Base-by-base conservation (phyloP, 2,113 vertebrate genomes). In the Octodon degus region DNA sequence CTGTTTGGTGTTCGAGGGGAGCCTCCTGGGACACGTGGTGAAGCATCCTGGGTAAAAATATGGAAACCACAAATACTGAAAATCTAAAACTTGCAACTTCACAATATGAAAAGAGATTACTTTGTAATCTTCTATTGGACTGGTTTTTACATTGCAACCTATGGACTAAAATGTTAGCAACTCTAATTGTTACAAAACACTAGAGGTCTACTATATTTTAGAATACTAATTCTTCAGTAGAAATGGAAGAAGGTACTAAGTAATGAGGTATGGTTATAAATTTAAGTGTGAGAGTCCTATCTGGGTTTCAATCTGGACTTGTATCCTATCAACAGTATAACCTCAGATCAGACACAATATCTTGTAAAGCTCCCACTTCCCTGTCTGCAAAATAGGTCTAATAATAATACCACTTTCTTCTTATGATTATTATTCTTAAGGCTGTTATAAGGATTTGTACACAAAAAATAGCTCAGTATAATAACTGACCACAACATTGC, bases 1-100 rank as follows among this genome's bases (percentile, higher is more conserved):
- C 99, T 99, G 92, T 99, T 99, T 98, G 99, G 99, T 90, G 99
- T 99, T 95, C 99, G 99, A 70, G 99, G 99, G 74, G 99, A 99
- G 80, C 99, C 99, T 25, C 99, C 99, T 95, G 99, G 99, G 53
- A 99, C 99, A 98, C 99, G 99, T 89, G 99, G 99, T 74, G 99
- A 99, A 58, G 99, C 98, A 97, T 99, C 99, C 99, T 99, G 93
- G 17, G 34, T 10, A 65, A 87, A 96, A 83, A 90, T 1, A 80
- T 74, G 60, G 76, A 91, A 89, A 13, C 25, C 19, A n/a, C 12
- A 43, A 87, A 74, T 74, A 80, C 2, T 62, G 85, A 93, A 93
- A 70, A 32, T 17, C 19, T 14, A n/a, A 85, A 93, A 76, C 32
- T 32, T 55, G 34, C 34, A 62, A 76, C 24, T 77, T 86, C 30